Percentiles rank a stretch among this genome's conserved stretches.
Evolutionary conservation across 1,140 invertebrate genomes (phyloP).

Genomic region (Drosophila pandora): DNA sequence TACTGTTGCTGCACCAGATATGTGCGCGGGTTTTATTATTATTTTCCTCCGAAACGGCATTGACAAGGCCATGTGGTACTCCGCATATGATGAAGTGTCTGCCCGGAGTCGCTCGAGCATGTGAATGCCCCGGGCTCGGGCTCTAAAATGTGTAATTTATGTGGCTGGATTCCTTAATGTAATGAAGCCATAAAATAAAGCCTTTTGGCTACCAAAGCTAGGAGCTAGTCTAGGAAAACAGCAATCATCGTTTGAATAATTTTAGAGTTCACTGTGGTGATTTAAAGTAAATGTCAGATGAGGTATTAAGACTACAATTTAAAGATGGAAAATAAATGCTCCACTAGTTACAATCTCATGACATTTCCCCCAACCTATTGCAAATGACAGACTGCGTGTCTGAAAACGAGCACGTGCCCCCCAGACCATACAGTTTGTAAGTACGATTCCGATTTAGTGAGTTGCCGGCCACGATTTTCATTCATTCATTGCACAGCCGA

Average conservation of each 20-base stretch:
- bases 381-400: slow-evolving; percentile 15
- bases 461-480: slow-evolving; percentile 23
- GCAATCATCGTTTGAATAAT: neutral
- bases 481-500: slow-evolving; percentile 39
- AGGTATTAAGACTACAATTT: neutral
- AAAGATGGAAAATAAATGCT: neutral
- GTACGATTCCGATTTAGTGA: slow-evolving; percentile 14
- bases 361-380: slow-evolving; percentile 11
- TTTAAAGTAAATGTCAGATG: neutral
- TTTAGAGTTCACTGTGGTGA: neutral
- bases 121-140: slow-evolving; percentile 28
- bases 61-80: slow-evolving; percentile 64
- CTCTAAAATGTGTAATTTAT: slow-evolving; percentile 53
- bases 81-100: slow-evolving; percentile 34
- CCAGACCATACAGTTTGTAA: neutral
- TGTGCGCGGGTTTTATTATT: slow-evolving; percentile 70
- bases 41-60: slow-evolving; percentile 68
- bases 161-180: slow-evolving; percentile 38
- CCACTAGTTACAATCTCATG: slow-evolving; percentile 14
- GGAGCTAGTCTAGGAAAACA: neutral
- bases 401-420: slow-evolving; percentile 14
- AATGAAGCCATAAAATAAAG: slow-evolving; percentile 3
- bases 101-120: slow-evolving; percentile 6
- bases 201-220: neutral
- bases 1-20: slow-evolving; percentile 67